A percentile compares a stretch with the other conserved stretches of the same genome.
Conservation (phyloP, 2,113 vertebrate species). For the Pseudolaguvia tuberculata region DNA sequence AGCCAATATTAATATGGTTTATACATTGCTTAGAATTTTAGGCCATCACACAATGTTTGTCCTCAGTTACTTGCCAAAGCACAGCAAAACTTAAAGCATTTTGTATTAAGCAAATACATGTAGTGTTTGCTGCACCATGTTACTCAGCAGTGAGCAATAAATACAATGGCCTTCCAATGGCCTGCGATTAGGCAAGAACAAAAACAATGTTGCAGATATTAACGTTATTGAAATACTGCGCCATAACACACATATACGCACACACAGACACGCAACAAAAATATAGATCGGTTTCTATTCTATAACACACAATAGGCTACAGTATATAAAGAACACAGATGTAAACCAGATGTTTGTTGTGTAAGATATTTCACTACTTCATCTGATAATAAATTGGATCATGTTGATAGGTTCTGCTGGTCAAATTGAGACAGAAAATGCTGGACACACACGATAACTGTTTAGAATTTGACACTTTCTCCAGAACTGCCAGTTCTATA, state of each 20-base stretch:
- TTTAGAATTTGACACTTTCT: background rate
- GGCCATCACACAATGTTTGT: background rate
- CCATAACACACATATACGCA: slow-evolving; percentile 39
- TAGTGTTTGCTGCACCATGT: background rate
- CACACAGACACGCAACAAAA: slow-evolving; percentile 6
- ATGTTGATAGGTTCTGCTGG: background rate
- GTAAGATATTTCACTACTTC: slow-evolving; percentile 6
- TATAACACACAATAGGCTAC: background rate
- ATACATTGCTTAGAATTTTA: slow-evolving; percentile 4
- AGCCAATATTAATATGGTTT: background rate
- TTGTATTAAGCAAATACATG: background rate
- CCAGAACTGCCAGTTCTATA: background rate
- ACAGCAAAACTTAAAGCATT: background rate
- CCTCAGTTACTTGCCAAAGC: background rate
- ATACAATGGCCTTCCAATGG: slow-evolving; percentile 60
- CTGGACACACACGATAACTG: background rate
- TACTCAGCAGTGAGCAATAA: slow-evolving; percentile 44
- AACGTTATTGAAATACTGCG: slow-evolving; percentile 54
- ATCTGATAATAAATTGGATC: slow-evolving; percentile 8
- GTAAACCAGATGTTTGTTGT: background rate
- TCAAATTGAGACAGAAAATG: background rate
- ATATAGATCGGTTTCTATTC: too few relatives aligned
- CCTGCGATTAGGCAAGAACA: slow-evolving; percentile 62
- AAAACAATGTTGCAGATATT: slow-evolving; percentile 49
- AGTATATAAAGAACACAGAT: background rate